Evolutionary conservation across 2,113 vertebrate species (phyloP).

Genomic region (Bufo gargarizans): DNA sequence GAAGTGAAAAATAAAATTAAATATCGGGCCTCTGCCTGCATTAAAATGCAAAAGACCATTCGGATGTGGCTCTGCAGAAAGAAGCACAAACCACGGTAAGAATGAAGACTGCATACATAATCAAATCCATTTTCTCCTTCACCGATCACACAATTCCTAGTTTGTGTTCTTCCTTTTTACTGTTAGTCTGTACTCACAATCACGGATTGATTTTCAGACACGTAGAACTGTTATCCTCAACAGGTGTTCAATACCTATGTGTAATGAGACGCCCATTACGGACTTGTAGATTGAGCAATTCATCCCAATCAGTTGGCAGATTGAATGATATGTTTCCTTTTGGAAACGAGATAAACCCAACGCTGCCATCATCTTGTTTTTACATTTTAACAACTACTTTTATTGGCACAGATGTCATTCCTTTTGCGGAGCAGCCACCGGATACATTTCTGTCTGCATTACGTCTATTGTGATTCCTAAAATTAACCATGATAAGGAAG

Average conservation of each 20-base stretch:
- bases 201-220: slow-evolving; percentile 35
- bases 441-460: slow-evolving; percentile 19
- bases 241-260: slow-evolving; percentile 48
- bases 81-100: slow-evolving; percentile 96
- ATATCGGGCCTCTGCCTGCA: slow-evolving; percentile 86
- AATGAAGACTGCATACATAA: slow-evolving; percentile 22
- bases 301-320: slow-evolving; percentile 42
- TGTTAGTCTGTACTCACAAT: slow-evolving; percentile 18
- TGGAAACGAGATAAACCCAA: slow-evolving; percentile 28
- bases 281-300: slow-evolving; percentile 51
- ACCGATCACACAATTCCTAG: background rate
- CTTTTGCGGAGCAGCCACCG: background rate
- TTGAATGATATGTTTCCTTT: slow-evolving; percentile 39
- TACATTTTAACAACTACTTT: slow-evolving; percentile 36
- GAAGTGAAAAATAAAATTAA: slow-evolving; percentile 96
- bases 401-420: slow-evolving; percentile 32
- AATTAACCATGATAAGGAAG: slow-evolving; percentile 26
- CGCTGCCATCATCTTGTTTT: slow-evolving; percentile 29
- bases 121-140: slow-evolving; percentile 10
- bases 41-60: slow-evolving; percentile 92
- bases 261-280: slow-evolving; percentile 20
- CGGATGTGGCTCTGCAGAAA: slow-evolving; percentile 97
- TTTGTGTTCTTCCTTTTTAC: background rate
- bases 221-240: slow-evolving; percentile 11
- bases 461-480: background rate